Conservation (phyloP, 2,797 vertebrate species). For the Dendrocincla tyrannina region DNA sequence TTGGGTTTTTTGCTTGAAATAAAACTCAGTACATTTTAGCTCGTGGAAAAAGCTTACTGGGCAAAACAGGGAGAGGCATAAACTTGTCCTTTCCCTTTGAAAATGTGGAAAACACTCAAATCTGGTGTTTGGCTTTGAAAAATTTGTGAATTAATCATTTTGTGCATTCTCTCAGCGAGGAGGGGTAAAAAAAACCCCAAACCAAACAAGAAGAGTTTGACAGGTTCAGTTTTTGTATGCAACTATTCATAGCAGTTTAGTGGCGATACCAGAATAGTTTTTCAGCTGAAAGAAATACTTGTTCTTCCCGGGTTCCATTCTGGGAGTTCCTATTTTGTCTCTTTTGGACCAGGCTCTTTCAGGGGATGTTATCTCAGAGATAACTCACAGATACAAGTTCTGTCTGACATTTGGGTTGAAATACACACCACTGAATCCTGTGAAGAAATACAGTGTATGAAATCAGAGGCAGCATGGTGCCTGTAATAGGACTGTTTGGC, state of each 20-base stretch:
- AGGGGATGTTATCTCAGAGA: not conserved
- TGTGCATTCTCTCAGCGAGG: not conserved
- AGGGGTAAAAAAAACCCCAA: no score
- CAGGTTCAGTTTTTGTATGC: not conserved
- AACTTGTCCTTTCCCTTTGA: not conserved
- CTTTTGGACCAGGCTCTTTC: not conserved
- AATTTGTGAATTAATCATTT: not conserved
- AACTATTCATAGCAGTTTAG: not conserved
- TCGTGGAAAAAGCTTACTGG: not conserved
- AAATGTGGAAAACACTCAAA: not conserved
- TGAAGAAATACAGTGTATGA: rapidly evolving
- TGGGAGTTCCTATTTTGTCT: not conserved
- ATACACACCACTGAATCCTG: not conserved
- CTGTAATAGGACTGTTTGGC: not conserved
- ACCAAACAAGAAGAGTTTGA: rapidly evolving
- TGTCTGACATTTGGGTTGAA: not conserved
- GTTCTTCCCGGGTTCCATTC: not conserved
- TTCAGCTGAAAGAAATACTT: not conserved
- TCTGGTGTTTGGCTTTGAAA: not conserved
- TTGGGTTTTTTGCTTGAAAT: not conserved
- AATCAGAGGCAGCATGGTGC: not conserved
- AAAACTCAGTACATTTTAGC: not conserved
- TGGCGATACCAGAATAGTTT: not conserved
- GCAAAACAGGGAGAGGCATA: not conserved
- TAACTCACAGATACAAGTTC: not conserved